Percentiles rank a stretch among this genome's conserved stretches.
These are phyloP conservation scores for Halcyon senegalensis DNA, from an alignment of 2,113 vertebrate species.

Conservation along the genomic window DNA sequence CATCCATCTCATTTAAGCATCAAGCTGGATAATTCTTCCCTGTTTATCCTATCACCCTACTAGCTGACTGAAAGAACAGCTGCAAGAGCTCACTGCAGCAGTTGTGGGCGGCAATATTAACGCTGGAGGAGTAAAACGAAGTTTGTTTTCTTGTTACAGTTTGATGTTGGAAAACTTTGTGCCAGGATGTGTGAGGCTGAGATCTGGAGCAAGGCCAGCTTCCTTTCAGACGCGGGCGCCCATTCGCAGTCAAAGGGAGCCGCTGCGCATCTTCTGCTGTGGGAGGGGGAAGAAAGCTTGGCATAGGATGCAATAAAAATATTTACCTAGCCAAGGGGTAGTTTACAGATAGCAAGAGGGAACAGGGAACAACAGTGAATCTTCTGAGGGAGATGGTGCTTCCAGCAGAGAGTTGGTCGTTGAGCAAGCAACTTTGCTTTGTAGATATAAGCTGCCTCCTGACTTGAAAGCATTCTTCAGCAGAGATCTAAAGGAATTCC, in stretches of 20 bases:
- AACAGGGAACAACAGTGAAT: not conserved
- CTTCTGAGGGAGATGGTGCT: conserved; percentile 14
- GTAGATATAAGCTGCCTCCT: not conserved
- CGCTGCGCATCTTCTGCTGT: not conserved
- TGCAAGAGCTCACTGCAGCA: not conserved
- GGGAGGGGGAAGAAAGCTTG: conserved; percentile 33
- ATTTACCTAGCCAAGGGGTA: conserved; percentile 55
- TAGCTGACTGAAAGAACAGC: not conserved
- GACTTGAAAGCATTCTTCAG: conserved; percentile 57
- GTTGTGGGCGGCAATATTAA: not conserved
- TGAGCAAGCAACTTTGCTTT: conserved; percentile 43
- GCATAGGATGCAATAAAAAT: conserved; percentile 33
- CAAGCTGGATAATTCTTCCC: not conserved
- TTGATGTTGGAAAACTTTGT: not conserved
- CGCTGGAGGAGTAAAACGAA: not conserved
- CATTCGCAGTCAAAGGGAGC: not conserved
- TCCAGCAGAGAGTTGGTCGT: conserved; percentile 25
- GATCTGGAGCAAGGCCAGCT: not conserved
- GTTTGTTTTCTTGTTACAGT: not conserved
- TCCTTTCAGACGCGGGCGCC: not conserved
- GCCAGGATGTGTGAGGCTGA: conserved; percentile 10
- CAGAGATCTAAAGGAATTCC: conserved; percentile 59
- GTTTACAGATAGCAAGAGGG: conserved; percentile 41
- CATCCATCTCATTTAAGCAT: not conserved
- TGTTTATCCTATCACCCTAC: not conserved